Percentiles rank a stretch among this genome's conserved stretches.
Evolutionary conservation across 2,888 invertebrate species (phyloP).

Genomic region (Aspidiotus destructor): DNA sequence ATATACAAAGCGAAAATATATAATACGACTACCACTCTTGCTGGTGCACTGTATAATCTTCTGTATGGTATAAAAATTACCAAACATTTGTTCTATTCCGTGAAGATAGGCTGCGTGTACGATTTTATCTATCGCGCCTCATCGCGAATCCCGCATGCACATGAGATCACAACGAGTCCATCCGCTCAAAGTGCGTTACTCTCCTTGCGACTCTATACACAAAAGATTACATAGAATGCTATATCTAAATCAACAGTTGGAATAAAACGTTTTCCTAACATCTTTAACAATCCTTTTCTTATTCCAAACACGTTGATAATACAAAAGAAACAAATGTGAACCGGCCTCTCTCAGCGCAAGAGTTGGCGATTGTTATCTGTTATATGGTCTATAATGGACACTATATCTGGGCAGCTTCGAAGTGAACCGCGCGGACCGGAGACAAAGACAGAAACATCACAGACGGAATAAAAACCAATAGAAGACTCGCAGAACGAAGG

Average conservation of each 20-base stretch:
- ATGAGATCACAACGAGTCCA: too few species aligned
- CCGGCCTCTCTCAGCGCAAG: constrained; percentile 11
- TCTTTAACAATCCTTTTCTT: constrained; percentile 30
- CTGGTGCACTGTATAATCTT: too few species aligned
- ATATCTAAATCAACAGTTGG: constrained; percentile 27
- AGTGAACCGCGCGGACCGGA: too few species aligned
- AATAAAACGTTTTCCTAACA: constrained; percentile 28
- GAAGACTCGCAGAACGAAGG: not conserved
- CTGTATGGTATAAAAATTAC: too few species aligned
- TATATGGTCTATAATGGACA: constrained; percentile 30
- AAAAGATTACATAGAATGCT: constrained; percentile 26
- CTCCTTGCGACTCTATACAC: constrained; percentile 2
- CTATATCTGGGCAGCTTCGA: constrained; percentile 23
- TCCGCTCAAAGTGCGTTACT: not conserved
- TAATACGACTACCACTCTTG: too few species aligned
- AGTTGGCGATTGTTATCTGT: constrained; percentile 30
- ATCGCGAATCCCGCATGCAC: too few species aligned
- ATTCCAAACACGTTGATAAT: constrained; percentile 30
- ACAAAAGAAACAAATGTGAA: constrained; percentile 29
- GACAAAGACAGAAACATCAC: not conserved
- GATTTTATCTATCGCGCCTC: too few species aligned
- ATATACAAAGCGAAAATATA: too few species aligned
- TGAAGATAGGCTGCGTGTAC: too few species aligned
- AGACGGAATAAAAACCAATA: not conserved
- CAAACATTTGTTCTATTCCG: too few species aligned